phyloP scores from a whole-genome alignment of 2,113 vertebrate species.

The Erythrolamprus reginae region DNA sequence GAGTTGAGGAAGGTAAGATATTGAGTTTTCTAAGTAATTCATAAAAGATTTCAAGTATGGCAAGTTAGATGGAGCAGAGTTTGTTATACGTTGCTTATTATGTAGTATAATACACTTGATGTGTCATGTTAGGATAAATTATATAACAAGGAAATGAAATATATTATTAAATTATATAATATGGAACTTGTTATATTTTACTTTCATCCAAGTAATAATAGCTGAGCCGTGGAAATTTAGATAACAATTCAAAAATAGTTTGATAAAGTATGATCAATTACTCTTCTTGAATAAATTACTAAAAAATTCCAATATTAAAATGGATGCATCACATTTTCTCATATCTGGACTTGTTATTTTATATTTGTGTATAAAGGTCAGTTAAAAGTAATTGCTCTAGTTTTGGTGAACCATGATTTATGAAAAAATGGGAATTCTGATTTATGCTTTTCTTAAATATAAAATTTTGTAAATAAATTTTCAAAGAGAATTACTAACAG shows the following conservation, averaged over 20 bases:
- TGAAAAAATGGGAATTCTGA: neutral
- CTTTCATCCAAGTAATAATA: neutral
- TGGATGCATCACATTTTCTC: neutral
- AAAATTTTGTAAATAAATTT: neutral
- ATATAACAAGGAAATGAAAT: neutral
- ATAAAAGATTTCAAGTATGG: neutral
- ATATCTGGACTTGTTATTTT: neutral
- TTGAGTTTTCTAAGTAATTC: neutral
- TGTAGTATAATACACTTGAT: neutral
- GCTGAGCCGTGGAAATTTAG: neutral
- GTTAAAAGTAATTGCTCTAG: neutral
- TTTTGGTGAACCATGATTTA: neutral
- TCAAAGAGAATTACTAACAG: neutral
- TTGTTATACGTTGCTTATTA: neutral
- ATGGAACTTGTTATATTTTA: neutral
- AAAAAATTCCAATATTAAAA: neutral
- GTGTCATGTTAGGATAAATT: neutral
- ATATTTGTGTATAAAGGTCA: neutral
- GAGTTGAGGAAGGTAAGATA: neutral
- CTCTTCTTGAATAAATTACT: neutral
- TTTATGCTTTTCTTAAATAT: neutral
- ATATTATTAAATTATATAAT: neutral
- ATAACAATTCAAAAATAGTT: neutral
- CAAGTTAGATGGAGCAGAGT: neutral
- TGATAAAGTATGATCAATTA: neutral